phyloP scores from a whole-genome alignment of 2,113 vertebrate genomes.

The Mesembrinibis cayennensis region DNA sequence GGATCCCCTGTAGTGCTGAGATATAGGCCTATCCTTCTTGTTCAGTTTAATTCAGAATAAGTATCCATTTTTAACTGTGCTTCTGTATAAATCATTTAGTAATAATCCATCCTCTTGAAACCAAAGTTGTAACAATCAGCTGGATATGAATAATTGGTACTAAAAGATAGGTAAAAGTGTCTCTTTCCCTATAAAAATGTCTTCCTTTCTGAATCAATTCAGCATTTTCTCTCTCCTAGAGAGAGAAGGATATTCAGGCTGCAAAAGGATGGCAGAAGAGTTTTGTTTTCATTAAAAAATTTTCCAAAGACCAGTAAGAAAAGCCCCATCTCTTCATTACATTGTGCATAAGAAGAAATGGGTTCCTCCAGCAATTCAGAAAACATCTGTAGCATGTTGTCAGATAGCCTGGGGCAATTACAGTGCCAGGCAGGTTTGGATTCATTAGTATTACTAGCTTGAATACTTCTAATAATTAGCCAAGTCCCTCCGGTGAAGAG shows the following conservation, averaged over 20 bases:
- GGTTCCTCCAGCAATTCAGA: neutral
- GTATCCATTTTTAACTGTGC: neutral
- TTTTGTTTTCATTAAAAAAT: conserved; percentile 35
- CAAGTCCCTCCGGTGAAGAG: neutral
- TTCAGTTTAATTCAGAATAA: neutral
- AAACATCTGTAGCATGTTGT: conserved; percentile 9
- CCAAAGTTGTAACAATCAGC: neutral
- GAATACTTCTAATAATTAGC: conserved; percentile 26
- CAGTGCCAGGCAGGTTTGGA: neutral
- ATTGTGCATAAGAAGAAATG: neutral
- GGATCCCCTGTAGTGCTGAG: neutral
- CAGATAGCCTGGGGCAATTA: neutral
- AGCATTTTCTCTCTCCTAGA: neutral
- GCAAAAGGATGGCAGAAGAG: neutral
- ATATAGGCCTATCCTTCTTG: neutral
- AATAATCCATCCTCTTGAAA: neutral
- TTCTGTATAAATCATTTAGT: neutral
- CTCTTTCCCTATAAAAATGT: neutral
- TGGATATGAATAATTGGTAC: neutral
- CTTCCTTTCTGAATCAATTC: neutral
- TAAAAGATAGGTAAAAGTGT: neutral
- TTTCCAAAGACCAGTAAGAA: neutral
- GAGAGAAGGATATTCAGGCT: neutral
- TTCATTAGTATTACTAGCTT: conserved; percentile 15
- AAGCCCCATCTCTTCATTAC: neutral